These are phyloP conservation scores for Hemaris fuciformis DNA, from an alignment of 2,888 invertebrate species.

Conservation along the genomic window DNA sequence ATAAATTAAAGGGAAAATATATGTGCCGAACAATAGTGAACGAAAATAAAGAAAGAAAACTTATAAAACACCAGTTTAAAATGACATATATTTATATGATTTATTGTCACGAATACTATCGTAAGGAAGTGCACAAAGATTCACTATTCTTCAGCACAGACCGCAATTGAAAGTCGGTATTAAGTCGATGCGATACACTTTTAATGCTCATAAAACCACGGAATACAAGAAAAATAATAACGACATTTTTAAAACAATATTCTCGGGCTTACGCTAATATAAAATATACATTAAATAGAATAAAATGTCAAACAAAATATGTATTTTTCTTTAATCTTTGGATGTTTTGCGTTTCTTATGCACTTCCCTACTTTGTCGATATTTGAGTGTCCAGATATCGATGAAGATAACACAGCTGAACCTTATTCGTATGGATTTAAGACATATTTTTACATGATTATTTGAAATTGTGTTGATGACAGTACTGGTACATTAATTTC, in stretches of 20 bases:
- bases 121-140: conserved; percentile 74
- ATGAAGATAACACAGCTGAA: conserved; percentile 12
- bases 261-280: conserved; percentile 39
- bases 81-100: conserved; percentile 8
- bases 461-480: not conserved
- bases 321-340: conserved; percentile 41
- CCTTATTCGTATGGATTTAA: not conserved
- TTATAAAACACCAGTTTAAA: conserved; percentile 36
- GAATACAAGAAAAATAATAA: conserved; percentile 42
- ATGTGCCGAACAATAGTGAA: conserved; percentile 94
- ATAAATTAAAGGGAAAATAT: conserved; percentile 38
- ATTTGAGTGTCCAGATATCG: conserved; percentile 30
- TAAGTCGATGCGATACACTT: conserved; percentile 51
- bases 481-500: not conserved
- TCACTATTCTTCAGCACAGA: conserved; percentile 82
- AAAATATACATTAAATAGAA: conserved; percentile 32
- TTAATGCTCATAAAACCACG: conserved; percentile 61
- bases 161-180: conserved; percentile 54
- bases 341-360: conserved; percentile 50
- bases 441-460: not conserved
- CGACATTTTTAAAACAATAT: conserved; percentile 18
- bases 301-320: conserved; percentile 34
- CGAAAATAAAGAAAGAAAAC: conserved; percentile 61
- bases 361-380: conserved; percentile 68
- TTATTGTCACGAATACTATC: conserved; percentile 23